Evolutionary conservation across 2,113 vertebrate species (phyloP).

Genomic region (Anguilla japonica): DNA sequence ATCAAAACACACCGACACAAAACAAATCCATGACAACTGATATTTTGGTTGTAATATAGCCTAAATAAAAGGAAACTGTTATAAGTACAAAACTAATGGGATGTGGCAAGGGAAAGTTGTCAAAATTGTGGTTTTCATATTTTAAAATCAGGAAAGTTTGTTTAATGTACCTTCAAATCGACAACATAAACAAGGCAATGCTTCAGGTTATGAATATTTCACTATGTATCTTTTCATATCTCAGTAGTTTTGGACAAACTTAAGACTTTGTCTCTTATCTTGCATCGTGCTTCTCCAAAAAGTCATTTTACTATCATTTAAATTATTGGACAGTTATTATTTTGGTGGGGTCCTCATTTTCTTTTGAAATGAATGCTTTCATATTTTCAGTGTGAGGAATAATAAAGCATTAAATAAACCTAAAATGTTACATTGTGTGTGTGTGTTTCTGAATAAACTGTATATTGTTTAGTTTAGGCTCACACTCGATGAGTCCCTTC

Average conservation of each 20-base stretch:
- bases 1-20: neutral
- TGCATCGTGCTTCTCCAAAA: neutral
- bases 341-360: neutral
- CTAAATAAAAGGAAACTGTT: neutral
- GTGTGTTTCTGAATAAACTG: too few relatives aligned
- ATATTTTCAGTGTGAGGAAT: neutral
- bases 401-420: too few relatives aligned
- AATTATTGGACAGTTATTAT: neutral
- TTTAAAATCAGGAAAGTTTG: neutral
- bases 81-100: neutral
- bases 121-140: neutral
- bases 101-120: neutral
- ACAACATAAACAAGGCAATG: neutral
- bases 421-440: too few relatives aligned
- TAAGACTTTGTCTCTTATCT: neutral
- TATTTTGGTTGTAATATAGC: neutral
- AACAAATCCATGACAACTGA: neutral
- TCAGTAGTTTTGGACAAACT: conserved; percentile 3
- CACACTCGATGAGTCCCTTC: too few relatives aligned
- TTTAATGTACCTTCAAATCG: neutral
- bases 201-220: neutral
- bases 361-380: neutral
- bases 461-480: too few relatives aligned
- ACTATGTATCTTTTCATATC: conserved; percentile 1
- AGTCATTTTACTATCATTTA: neutral